A percentile compares a stretch with the other conserved stretches of the same genome.
phyloP scores from a whole-genome alignment of 2,113 vertebrate genomes.

The Ardeotis arabs region DNA sequence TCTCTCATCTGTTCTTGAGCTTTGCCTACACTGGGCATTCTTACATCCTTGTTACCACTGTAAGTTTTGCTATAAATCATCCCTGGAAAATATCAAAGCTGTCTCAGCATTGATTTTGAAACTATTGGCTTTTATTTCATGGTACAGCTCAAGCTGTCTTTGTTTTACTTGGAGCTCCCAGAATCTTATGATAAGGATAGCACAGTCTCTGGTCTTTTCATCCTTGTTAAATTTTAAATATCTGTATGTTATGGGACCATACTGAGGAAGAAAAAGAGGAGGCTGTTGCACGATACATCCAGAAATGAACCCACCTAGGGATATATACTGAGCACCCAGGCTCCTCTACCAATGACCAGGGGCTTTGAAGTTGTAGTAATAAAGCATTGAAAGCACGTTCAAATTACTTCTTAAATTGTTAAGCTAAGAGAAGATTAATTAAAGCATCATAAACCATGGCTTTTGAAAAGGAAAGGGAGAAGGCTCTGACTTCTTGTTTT shows the following conservation, averaged over 20 bases:
- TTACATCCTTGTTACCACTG: neutral
- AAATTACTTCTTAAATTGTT: neutral
- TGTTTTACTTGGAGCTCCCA: neutral
- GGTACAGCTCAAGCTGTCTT: neutral
- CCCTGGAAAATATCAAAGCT: neutral
- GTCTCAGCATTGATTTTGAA: neutral
- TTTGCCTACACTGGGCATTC: neutral
- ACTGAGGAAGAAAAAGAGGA: neutral
- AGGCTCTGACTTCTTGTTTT: neutral
- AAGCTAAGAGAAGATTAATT: neutral
- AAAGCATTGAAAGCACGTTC: neutral
- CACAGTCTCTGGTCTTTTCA: neutral
- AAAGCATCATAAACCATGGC: neutral
- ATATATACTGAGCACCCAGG: neutral
- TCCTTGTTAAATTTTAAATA: neutral
- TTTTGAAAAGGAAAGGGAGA: constrained; percentile 20
- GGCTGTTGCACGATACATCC: neutral
- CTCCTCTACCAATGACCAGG: neutral
- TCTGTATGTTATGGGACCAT: neutral
- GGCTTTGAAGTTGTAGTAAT: neutral
- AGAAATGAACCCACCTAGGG: neutral
- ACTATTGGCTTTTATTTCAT: neutral
- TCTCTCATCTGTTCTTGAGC: neutral
- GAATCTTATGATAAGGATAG: neutral
- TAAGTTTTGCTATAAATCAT: neutral